Percentiles rank a stretch among this genome's conserved stretches.
phyloP scores from a whole-genome alignment of 1,140 invertebrate species.

The Piezodorus guildinii region DNA sequence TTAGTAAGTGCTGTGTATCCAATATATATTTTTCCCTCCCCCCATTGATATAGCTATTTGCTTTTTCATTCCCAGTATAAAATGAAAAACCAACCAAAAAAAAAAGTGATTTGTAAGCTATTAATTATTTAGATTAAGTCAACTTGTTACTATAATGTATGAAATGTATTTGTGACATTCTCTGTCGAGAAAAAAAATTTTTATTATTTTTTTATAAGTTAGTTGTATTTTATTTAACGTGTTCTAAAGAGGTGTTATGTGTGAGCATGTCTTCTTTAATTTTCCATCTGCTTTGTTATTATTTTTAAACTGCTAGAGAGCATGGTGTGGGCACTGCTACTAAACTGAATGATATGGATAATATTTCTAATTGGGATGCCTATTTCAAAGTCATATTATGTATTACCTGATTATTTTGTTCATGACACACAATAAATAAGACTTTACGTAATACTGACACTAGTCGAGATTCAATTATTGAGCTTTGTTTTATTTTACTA shows the following conservation, averaged over 20 bases:
- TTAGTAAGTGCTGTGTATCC: too few relatives aligned
- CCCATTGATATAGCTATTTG: too few relatives aligned
- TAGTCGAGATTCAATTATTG: conserved; percentile 17
- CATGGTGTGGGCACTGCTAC: conserved; percentile 3
- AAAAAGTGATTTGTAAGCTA: neutral
- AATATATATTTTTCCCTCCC: neutral
- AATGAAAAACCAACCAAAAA: neutral
- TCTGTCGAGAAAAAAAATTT: neutral
- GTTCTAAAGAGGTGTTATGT: neutral
- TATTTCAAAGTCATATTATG: neutral
- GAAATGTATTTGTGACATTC: conserved; percentile 2
- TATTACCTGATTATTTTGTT: conserved; percentile 13
- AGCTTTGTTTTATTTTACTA: conserved; percentile 1
- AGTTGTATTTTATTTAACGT: neutral
- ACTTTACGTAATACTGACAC: conserved; percentile 23
- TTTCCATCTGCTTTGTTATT: conserved; percentile 1
- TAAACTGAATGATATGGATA: neutral
- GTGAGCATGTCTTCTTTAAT: neutral
- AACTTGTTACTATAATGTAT: conserved; percentile 1
- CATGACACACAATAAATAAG: conserved; percentile 24
- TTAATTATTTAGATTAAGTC: neutral
- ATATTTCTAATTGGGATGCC: conserved; percentile 2
- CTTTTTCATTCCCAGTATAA: too few relatives aligned
- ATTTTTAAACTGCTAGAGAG: neutral
- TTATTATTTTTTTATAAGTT: conserved; percentile 6